Percentiles rank a stretch among this genome's conserved stretches.
Evolutionary conservation across 2,113 vertebrate genomes (phyloP).

Genomic region (Anguilla japonica): DNA sequence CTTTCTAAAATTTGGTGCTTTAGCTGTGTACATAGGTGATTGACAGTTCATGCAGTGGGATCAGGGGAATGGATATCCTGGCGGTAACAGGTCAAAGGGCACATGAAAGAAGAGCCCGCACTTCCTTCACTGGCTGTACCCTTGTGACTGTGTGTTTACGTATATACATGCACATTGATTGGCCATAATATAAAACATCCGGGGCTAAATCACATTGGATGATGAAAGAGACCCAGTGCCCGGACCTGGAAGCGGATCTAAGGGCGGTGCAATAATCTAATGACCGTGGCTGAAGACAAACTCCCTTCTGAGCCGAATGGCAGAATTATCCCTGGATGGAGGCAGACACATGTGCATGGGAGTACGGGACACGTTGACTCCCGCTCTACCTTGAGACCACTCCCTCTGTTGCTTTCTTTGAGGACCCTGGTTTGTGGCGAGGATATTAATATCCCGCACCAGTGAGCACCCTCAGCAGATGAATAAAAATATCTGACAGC

Average conservation of each 20-base stretch:
- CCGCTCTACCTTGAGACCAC: neutral
- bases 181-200: neutral
- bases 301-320: neutral
- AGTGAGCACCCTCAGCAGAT: constrained; percentile 11
- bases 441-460: constrained; percentile 30
- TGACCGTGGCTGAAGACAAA: neutral
- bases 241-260: neutral
- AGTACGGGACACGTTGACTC: neutral
- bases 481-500: constrained; percentile 32
- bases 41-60: neutral
- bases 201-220: neutral
- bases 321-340: neutral
- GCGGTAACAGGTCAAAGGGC: neutral
- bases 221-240: neutral
- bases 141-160: neutral
- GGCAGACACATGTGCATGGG: neutral
- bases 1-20: neutral
- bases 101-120: neutral
- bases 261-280: neutral
- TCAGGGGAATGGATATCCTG: neutral
- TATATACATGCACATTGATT: neutral
- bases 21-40: neutral
- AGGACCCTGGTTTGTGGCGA: neutral
- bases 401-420: neutral
- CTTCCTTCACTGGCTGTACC: neutral